phyloP scores from a whole-genome alignment of 2,888 invertebrate species.

The Pegoplata infirma region DNA sequence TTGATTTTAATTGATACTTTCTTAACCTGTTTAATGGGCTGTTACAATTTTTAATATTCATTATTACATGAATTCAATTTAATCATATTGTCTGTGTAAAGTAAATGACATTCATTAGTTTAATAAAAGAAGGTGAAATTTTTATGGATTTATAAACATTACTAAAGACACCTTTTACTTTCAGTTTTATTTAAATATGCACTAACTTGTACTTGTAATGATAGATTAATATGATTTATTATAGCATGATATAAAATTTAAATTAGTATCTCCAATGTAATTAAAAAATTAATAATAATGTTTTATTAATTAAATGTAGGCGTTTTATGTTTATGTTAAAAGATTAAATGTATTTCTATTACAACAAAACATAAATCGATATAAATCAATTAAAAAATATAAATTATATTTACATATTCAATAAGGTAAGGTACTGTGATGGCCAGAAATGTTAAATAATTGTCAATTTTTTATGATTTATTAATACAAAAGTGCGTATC shows the following conservation, averaged over 20 bases:
- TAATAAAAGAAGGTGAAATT: not conserved
- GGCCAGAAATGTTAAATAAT: not conserved
- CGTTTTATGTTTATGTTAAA: constrained; percentile 12
- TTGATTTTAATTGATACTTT: constrained; percentile 38
- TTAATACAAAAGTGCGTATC: too few species aligned
- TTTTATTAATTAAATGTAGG: constrained; percentile 14
- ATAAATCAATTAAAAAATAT: not conserved
- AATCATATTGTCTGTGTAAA: not conserved
- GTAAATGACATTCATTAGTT: not conserved
- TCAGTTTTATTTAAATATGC: constrained; percentile 8
- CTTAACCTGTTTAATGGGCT: constrained; percentile 12
- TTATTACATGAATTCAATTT: constrained; percentile 6
- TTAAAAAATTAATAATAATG: constrained; percentile 44
- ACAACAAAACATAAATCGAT: constrained; percentile 18
- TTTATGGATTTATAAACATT: not conserved
- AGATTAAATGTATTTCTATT: not conserved
- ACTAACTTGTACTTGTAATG: too few species aligned
- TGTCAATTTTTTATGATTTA: not conserved
- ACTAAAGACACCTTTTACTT: constrained; percentile 39
- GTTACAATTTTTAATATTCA: constrained; percentile 2
- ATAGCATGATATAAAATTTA: not conserved
- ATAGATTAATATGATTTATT: constrained; percentile 21
- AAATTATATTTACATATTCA: not conserved
- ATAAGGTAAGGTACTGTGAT: not conserved
- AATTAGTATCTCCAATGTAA: not conserved